These are phyloP conservation scores for Oreamnos americanus DNA, from an alignment of 2,113 vertebrate species.

Conservation along the genomic window DNA sequence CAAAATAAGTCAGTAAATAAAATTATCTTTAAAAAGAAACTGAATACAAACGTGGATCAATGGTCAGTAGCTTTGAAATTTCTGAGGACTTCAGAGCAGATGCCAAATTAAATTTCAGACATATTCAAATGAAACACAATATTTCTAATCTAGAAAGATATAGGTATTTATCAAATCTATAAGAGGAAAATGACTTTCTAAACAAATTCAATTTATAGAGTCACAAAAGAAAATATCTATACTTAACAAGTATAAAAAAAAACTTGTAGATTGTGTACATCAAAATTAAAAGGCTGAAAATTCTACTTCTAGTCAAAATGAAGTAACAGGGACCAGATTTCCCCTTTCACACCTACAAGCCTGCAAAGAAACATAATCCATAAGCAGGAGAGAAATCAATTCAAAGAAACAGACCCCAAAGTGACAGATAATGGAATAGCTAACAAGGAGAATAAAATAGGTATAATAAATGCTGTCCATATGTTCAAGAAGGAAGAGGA, in stretches of 20 bases:
- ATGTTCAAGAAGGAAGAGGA: background rate
- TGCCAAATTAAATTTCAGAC: background rate
- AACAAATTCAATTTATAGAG: background rate
- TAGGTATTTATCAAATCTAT: background rate
- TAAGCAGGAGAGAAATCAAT: background rate
- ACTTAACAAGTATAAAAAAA: background rate
- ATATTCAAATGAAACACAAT: background rate
- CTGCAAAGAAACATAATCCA: background rate
- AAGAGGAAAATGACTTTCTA: background rate
- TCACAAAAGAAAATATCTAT: background rate
- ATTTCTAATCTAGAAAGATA: background rate
- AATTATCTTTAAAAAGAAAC: background rate
- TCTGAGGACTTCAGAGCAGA: background rate
- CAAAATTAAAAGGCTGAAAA: background rate
- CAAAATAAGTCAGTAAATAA: background rate
- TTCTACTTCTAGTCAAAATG: background rate
- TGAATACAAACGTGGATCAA: background rate
- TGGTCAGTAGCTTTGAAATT: background rate
- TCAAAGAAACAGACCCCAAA: background rate
- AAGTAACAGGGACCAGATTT: background rate
- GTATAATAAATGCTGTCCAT: background rate
- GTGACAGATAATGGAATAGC: background rate
- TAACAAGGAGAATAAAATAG: background rate
- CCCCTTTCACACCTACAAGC: background rate
- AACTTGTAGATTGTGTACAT: background rate